Evolutionary conservation across 2,113 vertebrate species (phyloP).

Genomic region (Apistogramma diplotaenia): DNA sequence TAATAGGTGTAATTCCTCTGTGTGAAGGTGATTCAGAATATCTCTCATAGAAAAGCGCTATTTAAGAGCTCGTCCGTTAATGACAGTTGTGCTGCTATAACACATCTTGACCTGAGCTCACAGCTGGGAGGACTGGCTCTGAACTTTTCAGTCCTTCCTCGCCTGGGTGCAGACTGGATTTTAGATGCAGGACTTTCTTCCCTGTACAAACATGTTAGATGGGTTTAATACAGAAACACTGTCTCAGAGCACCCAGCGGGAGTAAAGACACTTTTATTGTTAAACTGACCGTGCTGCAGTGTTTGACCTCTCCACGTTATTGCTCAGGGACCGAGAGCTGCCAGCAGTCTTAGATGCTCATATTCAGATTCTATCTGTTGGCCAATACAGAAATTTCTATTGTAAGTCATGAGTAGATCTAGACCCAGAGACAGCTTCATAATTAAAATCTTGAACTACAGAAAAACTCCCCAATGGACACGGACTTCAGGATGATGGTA

Average conservation of each 20-base stretch:
- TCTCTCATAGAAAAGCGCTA: too few species aligned
- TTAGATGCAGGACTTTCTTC: not conserved
- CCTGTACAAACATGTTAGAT: not conserved
- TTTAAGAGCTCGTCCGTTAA: too few species aligned
- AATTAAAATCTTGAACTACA: conserved; percentile 42
- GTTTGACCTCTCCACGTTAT: conserved; percentile 69
- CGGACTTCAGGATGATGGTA: not conserved
- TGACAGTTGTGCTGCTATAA: not conserved
- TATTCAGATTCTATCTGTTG: conserved; percentile 62
- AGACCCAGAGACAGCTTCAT: conserved; percentile 22
- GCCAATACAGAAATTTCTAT: conserved; percentile 35
- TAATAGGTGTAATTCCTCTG: not conserved
- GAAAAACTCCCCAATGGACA: conserved; percentile 5
- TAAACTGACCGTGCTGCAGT: conserved; percentile 46
- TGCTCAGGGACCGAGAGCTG: conserved; percentile 61
- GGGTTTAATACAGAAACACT: not conserved
- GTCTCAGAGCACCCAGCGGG: conserved; percentile 48
- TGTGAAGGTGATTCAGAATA: not conserved
- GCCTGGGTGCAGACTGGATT: not conserved
- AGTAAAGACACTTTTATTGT: conserved; percentile 66
- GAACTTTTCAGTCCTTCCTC: not conserved
- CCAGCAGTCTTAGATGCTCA: conserved; percentile 43
- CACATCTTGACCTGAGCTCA: not conserved
- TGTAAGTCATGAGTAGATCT: conserved; percentile 27
- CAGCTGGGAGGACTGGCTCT: not conserved